Evolutionary conservation across 2,113 vertebrate species (phyloP), one percentile per base, ranked within the genome.

Genomic region (Myotis brandtii): DNA sequence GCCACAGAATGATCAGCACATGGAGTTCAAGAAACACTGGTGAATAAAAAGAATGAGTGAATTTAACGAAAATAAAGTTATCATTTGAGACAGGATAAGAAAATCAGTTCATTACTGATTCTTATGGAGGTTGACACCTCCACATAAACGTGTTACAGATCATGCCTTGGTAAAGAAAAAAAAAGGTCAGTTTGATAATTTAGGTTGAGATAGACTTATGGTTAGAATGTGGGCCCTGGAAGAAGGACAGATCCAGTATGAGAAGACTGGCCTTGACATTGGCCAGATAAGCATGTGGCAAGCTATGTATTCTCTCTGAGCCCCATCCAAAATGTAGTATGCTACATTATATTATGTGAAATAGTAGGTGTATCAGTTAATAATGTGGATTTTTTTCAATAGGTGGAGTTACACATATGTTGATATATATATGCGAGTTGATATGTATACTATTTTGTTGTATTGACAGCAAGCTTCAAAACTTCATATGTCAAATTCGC

Each of bases 291-390:
- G 30, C 72, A 86, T 91, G 27, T 59, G 25, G 4, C 2, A 86
- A 80, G 11, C 1, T 50, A 79, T 5, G 7, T 10, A 73, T 66
- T 85, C 34, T 64, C 67, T 30, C 43, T 73, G 73, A 77, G 3
- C 7, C 32, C 75, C 54, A 43, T 18, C 27, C 25, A 73, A 73
- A 85, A 66, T 34, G 2, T 21, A 3, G 23, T 69, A 52, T 1
- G 17, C 11, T 46, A 1, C 7, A 30, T 2, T 6, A 1, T 32
- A 34, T 54, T 32, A 48, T 32, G 9, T 20, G 5, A 4, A 27
- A 27, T 56, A 43, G 43, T 43, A 43, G 43, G 43, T 43, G 43
- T 43, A 43, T 43, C 43, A 43, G 43, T 43, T 43, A 43, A 43
- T 43, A 43, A 43, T 43, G 43, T 43, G 43, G 7, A 43, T 43